These are phyloP conservation scores for Heliconius cydno DNA, from an alignment of 2,888 invertebrate species.

Conservation along the genomic window DNA sequence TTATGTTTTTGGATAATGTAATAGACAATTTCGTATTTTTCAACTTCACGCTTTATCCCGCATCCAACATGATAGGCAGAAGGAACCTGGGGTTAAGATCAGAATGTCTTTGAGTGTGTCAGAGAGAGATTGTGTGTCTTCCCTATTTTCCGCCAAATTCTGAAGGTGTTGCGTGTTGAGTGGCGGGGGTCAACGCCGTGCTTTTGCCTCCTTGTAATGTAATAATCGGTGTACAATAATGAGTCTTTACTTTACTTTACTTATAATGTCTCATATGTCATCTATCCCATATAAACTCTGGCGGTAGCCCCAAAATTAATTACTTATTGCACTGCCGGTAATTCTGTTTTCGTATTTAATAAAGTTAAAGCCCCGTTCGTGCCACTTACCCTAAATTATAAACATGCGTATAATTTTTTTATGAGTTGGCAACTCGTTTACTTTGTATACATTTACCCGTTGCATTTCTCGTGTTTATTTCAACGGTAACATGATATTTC, in stretches of 20 bases:
- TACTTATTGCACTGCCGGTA: constrained; percentile 46
- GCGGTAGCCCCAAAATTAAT: constrained; percentile 42
- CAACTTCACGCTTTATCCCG: no score
- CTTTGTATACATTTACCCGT: constrained; percentile 39
- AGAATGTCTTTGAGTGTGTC: no score
- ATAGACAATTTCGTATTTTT: constrained; percentile 44
- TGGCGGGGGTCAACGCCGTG: no score
- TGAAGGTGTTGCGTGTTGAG: no score
- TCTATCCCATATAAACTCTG: constrained; percentile 19
- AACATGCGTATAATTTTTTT: constrained; percentile 47
- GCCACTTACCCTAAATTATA: constrained; percentile 49
- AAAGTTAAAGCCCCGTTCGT: constrained; percentile 45
- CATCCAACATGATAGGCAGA: no score
- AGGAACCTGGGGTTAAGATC: no score
- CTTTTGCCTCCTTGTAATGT: no score
- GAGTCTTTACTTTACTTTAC: no score
- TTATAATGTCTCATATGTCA: neutral
- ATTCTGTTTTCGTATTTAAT: constrained; percentile 46
- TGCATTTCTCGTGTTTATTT: constrained; percentile 38
- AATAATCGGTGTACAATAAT: no score
- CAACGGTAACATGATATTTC: constrained; percentile 36
- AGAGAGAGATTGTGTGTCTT: no score
- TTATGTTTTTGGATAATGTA: constrained; percentile 46
- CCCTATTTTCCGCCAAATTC: no score
- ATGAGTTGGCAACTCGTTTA: constrained; percentile 47